Base-by-base conservation (phyloP, 2,113 vertebrate species). In the Amblyopsis rosae region DNA sequence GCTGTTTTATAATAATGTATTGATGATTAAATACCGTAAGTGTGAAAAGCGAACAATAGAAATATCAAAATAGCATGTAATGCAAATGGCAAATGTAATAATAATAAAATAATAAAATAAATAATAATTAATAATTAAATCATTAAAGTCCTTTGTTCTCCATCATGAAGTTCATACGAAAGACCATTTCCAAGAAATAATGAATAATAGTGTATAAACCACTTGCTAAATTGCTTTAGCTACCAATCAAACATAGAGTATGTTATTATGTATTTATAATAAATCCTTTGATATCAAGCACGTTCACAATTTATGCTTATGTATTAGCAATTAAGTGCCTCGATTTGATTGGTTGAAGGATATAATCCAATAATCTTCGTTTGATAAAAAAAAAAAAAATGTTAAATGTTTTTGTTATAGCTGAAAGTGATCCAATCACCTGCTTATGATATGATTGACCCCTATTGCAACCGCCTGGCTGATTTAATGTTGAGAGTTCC, bases 111-210 rank as follows among this genome's bases (percentile, higher is more conserved):
- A 19, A 19, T 19, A 3, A 26, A 26, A 26, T 26, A 26, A 26
- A 26, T 26, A 26, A 26, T 26, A 26, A 2, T 3, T 26, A 26
- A 26, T 26, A 26, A 26, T 26, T 16, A 70, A 62, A 32, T 62
- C 67, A 35, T 53, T 75, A 64, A 70, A 62, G 48, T 72, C 70
- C 81, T 89, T 89, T 91, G 89, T 91, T 89, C 90, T 82, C 72
- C 55, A 58, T 69, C 60, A 73, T 67, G 76, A 73, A 75, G 67
- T 72, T 1, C 13, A 67, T 81, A 79, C 86, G 84, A 91, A 88
- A 89, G 86, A 82, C 85, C 72, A 63, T 82, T 79, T 71, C n/a
- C 19, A 70, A 67, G 65, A 79, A 84, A 81, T 72, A 70, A 86
- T 86, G 86, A 77, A 19, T 48, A 59, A 85, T 85, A 89, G 51